Base-by-base conservation (phyloP, 2,113 vertebrate genomes). In the Solenodon paradoxus region DNA sequence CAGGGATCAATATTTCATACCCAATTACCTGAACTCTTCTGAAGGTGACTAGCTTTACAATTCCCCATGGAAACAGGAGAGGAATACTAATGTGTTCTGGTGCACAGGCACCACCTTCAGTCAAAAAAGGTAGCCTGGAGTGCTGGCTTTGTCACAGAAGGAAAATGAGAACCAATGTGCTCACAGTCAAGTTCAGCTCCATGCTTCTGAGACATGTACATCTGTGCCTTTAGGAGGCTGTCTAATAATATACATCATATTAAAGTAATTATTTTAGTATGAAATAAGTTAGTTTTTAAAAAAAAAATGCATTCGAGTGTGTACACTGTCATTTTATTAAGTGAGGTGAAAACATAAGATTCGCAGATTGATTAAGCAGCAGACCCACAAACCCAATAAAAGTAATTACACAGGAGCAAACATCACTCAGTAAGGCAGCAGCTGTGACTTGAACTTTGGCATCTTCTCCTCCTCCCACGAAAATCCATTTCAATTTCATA, bases 211-310 rank as follows among this genome's bases (percentile, higher is more conserved):
- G 88, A 95, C 83, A 1, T 20, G 3, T 20, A 94, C 49, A 47
- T 20, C 47, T 42, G 40, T 89, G 95, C 66, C 89, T 95, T 88
- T 51, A 95, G 95, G 59, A 9, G 1, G 57, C 55, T 77, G 45
- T 45, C 69, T 88, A 77, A 72, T 79, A 92, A 94, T 38, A 72
- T 95, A 77, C 5, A 24, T 61, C 26, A n/a, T 45, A 94, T 81
- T 57, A 61, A 94, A 61, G 32, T 88, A n/a, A n/a, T 74, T 96
- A 96, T 84, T 96, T 94, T 92, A 53, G 75, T 72, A 90, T 64
- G 32, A 95, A 85, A 92, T 61, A 32, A 12, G n/a, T 69, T n/a
- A 6, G 19, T 55, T 59, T 49, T 90, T 32, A n/a, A n/a, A n/a
- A n/a, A n/a, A n/a, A n/a, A n/a, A n/a, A n/a, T n/a, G 32, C 7